A percentile compares a stretch with the other conserved stretches of the same genome.
phyloP scores from a whole-genome alignment of 1,140 invertebrate genomes.

The Battus philenor region DNA sequence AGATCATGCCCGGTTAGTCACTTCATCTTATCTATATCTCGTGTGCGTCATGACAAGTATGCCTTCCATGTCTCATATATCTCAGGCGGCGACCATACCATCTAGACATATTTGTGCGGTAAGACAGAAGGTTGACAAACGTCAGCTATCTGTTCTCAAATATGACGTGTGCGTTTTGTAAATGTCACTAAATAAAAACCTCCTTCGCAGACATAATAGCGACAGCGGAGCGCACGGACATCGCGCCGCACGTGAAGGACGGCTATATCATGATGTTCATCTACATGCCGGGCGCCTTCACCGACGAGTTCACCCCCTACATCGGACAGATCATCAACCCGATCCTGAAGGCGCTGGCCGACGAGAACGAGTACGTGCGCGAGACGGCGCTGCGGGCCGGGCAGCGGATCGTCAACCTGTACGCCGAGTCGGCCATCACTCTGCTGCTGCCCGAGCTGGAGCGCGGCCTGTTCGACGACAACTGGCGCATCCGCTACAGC shows the following conservation, averaged over 20 bases:
- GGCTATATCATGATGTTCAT: slow-evolving; percentile 99
- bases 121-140: no score
- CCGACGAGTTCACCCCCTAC: slow-evolving; percentile 95
- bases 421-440: slow-evolving; percentile 96
- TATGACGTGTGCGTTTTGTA: no score
- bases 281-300: slow-evolving; percentile 98
- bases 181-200: no score
- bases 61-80: neutral
- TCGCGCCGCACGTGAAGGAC: slow-evolving; percentile 98
- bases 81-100: no score
- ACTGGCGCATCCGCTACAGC: slow-evolving; percentile 98
- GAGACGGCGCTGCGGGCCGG: slow-evolving; percentile 98
- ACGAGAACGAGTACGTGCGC: slow-evolving; percentile 99
- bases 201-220: slow-evolving; percentile 98
- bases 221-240: slow-evolving; percentile 95
- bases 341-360: slow-evolving; percentile 97
- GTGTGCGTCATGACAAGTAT: no score
- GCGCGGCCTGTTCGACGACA: slow-evolving; percentile 95
- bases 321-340: slow-evolving; percentile 98
- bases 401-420: slow-evolving; percentile 97
- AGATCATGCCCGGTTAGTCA: slow-evolving; percentile 91
- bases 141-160: no score
- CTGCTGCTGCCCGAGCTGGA: slow-evolving; percentile 96
- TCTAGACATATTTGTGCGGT: no score
- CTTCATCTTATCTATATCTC: no score